Evolutionary conservation across 92 coral and sea anemone genomes (phyloP), one percentile per base, ranked within the genome.

Genomic region (Porites lobata): DNA sequence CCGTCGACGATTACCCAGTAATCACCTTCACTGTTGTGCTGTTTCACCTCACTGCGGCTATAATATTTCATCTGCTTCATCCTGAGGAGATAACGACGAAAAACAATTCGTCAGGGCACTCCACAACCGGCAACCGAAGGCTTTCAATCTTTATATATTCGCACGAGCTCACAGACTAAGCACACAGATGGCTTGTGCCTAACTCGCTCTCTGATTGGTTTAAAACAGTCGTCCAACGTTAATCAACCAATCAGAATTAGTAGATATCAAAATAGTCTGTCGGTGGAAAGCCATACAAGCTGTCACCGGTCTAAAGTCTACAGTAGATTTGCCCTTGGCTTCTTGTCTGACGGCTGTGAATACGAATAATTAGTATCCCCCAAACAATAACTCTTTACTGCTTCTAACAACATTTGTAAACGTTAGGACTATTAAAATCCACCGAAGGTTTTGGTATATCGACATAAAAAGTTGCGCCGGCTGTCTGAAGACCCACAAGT

Each of bases 1-100:
- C 86, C 91, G 56, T 96, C 91, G 80, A 95, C 92, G 18, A 98
- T 92, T 13, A 98, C 88, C 99, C 99, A 98, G 76, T 95, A 94
- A 69, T 98, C 99, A 4, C 92, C 92, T 54, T 91, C 85, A 18
- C 95, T 86, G 80, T 72, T 88, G 81, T 98, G 99, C 20, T 94
- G 69, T 76, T 88, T 85, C 75, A 98, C 96, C 86, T 98, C 99
- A 38, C 91, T 96, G 79, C 86, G 77, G 71, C 98, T 91, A 76
- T 85, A 95, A 22, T 70, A 79, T 15, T 75, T 73, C 22, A 61
- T 63, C 64, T 74, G 5, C 75, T 84, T 84, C 87, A 84, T 84
- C 26, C 80, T 74, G 65, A 7, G 22, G 38, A 58, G 65, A 56
- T 8, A 50, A 74, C 20, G 62, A 53, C 58, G 62, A 43, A 53